A percentile compares a stretch with the other conserved stretches of the same genome.
Conservation (phyloP, 30 jellyfish, hydroid and myxozoan genomes). For the Pelagia noctiluca region DNA sequence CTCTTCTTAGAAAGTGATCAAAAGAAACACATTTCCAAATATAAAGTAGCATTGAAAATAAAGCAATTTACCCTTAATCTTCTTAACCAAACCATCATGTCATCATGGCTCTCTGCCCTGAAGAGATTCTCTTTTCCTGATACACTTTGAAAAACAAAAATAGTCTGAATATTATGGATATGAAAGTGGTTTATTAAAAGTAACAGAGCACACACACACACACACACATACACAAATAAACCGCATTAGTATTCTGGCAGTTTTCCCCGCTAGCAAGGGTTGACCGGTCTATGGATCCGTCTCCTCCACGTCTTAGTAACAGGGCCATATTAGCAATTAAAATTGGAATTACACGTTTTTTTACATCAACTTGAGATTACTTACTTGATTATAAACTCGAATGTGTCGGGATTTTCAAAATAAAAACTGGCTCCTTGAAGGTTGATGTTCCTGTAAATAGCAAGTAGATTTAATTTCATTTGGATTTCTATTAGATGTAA, state of each 20-base stretch:
- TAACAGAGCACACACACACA: neutral
- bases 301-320: too few species aligned
- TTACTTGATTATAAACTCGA: slow-evolving; percentile 84
- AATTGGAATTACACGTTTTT: neutral
- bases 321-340: neutral
- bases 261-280: too few species aligned
- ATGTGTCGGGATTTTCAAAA: slow-evolving; percentile 72
- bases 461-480: neutral
- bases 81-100: slow-evolving; percentile 85
- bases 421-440: slow-evolving; percentile 83
- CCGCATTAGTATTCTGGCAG: too few species aligned
- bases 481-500: neutral
- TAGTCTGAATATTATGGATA: neutral
- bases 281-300: too few species aligned
- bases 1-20: too few species aligned
- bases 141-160: slow-evolving; percentile 26
- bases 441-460: slow-evolving; percentile 45
- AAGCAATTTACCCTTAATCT: slow-evolving; percentile 48
- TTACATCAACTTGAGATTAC: slow-evolving; percentile 6
- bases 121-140: slow-evolving; percentile 72
- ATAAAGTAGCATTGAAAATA: neutral
- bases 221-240: too few species aligned
- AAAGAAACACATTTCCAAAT: neutral
- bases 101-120: slow-evolving; percentile 74
- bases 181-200: neutral